Percentiles rank a stretch among this genome's conserved stretches.
phyloP scores from a whole-genome alignment of 2,113 vertebrate genomes.

The Turnix velox region DNA sequence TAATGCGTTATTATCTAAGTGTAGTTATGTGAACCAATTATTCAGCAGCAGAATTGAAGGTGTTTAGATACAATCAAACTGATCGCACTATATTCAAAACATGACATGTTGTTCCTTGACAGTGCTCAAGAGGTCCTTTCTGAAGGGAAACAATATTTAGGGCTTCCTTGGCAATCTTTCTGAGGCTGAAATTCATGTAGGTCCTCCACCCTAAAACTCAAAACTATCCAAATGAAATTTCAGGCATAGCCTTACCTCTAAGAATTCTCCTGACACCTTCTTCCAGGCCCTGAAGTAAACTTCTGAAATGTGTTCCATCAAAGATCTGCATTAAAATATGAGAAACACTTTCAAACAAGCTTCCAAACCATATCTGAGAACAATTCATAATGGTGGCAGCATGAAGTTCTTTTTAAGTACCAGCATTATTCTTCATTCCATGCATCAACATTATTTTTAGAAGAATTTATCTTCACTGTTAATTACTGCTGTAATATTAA shows the following conservation, averaged over 20 bases:
- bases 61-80: not conserved
- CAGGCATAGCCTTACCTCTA: constrained; percentile 69
- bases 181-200: not conserved
- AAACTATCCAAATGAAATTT: not conserved
- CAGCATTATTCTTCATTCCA: not conserved
- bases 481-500: not conserved
- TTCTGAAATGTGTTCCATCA: constrained; percentile 77
- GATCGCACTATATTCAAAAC: not conserved
- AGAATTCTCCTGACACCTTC: constrained; percentile 81
- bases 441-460: not conserved
- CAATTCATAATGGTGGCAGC: not conserved
- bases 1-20: not conserved
- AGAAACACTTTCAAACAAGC: not conserved
- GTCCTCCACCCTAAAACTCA: not conserved
- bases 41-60: not conserved
- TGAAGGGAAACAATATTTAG: not conserved
- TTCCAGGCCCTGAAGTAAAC: constrained; percentile 96
- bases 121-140: not conserved
- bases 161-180: not conserved
- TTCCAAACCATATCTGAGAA: not conserved
- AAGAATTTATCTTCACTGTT: not conserved
- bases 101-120: not conserved
- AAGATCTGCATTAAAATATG: constrained; percentile 61
- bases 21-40: not conserved
- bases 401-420: not conserved